Evolutionary conservation across 2,888 invertebrate genomes (phyloP), one percentile per base, ranked within the genome.

Genomic region (Drosophila helvetica): DNA sequence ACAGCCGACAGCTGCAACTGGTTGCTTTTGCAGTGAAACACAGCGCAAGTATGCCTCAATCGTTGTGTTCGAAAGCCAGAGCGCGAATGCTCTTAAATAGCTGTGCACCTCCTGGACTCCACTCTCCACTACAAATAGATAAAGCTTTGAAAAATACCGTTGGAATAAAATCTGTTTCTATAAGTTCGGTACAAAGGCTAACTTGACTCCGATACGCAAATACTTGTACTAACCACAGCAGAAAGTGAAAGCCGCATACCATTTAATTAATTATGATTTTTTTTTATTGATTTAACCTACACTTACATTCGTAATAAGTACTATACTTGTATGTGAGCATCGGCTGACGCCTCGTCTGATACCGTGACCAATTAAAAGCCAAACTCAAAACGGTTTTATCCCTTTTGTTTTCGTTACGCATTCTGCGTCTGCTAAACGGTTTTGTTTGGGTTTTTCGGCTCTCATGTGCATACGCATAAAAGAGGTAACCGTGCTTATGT

Each of bases 261-360:
- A 38, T 57, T 57, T 57, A 57, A 57, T 57, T 57, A 57, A 57
- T 48, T 30, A 47, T 47, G 19, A n/a, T 54, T 25, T 54, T 53
- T 53, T 54, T 54, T 54, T 57, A 57, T 57, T 57, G 57, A 57
- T 57, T 57, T 48, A 57, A 57, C 57, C 57, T 38, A 57, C 57
- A 48, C 48, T 46, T 27, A 33, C 19, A 10, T 17, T 19, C 7
- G 19, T 42, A 30, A 46, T 27, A 27, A 38, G 15, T 38, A 15
- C 15, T 33, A 15, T 38, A 15, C 15, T 15, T 38, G 7, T 38
- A 38, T n/a, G 12, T 38, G 12, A 38, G 15, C 38, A 15, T 2
- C 38, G 38, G n/a, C 38, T 38, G 56, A 47, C 56, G 48, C 48
- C 48, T 47, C 57, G 48, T 48, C 57, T 48, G 57, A 48, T 48